Percentiles rank a stretch among this genome's conserved stretches.
Evolutionary conservation across 2,113 vertebrate species (phyloP).

Genomic region (Labeo catla): DNA sequence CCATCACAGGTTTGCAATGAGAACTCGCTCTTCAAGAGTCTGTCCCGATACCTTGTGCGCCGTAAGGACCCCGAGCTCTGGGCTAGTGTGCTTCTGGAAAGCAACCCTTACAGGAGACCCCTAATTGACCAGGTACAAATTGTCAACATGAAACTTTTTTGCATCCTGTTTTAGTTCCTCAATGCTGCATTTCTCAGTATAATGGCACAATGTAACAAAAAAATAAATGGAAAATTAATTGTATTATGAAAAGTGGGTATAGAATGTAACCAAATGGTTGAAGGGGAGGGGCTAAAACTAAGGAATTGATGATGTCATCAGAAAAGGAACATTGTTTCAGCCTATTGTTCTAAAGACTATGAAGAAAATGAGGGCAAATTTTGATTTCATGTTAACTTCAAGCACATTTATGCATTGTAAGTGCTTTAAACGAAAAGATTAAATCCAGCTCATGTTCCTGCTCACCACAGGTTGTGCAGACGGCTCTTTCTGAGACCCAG

Average conservation of each 20-base stretch:
- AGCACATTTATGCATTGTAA: neutral
- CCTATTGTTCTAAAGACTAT: neutral
- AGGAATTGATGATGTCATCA: neutral
- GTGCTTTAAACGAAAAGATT: neutral
- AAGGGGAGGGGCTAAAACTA: neutral
- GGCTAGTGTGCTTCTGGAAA: conserved; percentile 95
- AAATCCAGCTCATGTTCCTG: no score
- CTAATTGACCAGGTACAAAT: conserved; percentile 92
- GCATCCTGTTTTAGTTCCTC: neutral
- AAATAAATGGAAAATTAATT: neutral
- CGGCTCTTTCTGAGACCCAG: conserved; percentile 95
- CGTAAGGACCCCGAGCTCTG: conserved; percentile 96
- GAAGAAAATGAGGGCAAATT: neutral
- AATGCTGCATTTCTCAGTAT: neutral
- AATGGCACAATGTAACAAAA: neutral
- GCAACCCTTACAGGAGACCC: conserved; percentile 94
- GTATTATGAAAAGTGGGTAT: neutral
- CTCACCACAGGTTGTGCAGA: conserved; percentile 89
- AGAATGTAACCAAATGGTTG: neutral
- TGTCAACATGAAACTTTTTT: neutral
- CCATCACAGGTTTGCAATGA: conserved; percentile 92
- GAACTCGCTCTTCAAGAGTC: conserved; percentile 98
- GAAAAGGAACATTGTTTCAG: neutral
- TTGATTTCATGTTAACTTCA: neutral
- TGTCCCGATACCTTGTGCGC: conserved; percentile 95